Conservation (phyloP, 2,113 vertebrate species). For the Megalops atlanticus region DNA sequence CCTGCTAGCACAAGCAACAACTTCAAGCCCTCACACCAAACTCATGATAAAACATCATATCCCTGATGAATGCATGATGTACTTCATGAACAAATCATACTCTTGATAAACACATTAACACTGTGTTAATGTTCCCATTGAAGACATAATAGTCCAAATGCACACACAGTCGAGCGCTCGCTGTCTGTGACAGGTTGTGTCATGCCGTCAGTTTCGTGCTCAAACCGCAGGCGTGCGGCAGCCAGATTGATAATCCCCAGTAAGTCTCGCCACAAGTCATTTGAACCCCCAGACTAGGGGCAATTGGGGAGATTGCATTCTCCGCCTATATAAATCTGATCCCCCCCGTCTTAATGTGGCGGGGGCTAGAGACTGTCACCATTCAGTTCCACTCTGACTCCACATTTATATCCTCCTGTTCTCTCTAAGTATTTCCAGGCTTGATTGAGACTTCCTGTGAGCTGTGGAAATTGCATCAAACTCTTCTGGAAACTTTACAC, state of each 20-base stretch:
- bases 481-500: conserved; percentile 24
- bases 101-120: neutral
- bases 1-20: neutral
- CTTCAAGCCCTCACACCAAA: neutral
- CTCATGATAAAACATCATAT: neutral
- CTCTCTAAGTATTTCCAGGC: conserved; percentile 32
- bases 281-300: conserved; percentile 50
- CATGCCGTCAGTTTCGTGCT: conserved; percentile 63
- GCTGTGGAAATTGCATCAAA: conserved; percentile 37
- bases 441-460: conserved; percentile 49
- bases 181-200: conserved; percentile 21
- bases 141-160: too few relatives aligned
- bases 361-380: conserved; percentile 44
- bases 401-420: conserved; percentile 57
- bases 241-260: conserved; percentile 72
- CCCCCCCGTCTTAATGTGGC: conserved; percentile 45
- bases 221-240: conserved; percentile 71
- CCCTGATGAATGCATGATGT: too few relatives aligned
- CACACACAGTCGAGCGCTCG: too few relatives aligned
- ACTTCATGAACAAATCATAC: too few relatives aligned
- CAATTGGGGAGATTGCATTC: conserved; percentile 17
- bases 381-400: conserved; percentile 49
- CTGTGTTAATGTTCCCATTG: too few relatives aligned
- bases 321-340: conserved; percentile 56
- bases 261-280: conserved; percentile 66